These are phyloP conservation scores for Crotalus horridus DNA, from an alignment of 2,113 vertebrate genomes.

Conservation along the genomic window DNA sequence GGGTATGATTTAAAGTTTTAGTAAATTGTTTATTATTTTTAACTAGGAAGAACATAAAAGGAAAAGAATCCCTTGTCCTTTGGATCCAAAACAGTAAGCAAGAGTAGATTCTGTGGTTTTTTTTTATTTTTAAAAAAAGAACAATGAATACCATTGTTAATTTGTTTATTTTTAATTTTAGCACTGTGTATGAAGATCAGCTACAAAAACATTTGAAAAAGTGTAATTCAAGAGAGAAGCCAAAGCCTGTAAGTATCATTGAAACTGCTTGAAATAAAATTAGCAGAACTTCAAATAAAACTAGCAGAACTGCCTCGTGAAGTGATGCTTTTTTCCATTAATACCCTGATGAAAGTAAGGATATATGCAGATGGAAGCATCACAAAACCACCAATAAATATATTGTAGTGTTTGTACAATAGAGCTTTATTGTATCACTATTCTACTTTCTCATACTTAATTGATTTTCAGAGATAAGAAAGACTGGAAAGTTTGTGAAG, in stretches of 20 bases:
- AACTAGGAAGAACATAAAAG: conserved; percentile 69
- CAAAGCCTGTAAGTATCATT: conserved; percentile 81
- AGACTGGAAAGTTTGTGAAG: background rate
- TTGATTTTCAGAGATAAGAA: background rate
- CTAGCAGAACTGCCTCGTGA: background rate
- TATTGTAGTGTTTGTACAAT: background rate
- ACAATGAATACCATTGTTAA: background rate
- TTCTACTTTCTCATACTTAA: background rate
- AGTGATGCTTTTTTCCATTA: background rate
- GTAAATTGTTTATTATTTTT: conserved; percentile 24
- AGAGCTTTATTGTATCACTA: background rate
- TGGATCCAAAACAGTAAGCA: conserved; percentile 96
- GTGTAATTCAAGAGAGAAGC: conserved; percentile 90
- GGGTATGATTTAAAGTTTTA: background rate
- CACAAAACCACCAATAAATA: background rate
- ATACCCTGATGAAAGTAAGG: background rate
- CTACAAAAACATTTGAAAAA: conserved; percentile 91
- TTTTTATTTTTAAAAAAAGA: background rate
- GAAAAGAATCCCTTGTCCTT: conserved; percentile 85
- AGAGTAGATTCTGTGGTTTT: background rate
- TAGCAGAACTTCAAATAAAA: background rate
- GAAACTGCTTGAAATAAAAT: background rate
- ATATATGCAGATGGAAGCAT: background rate
- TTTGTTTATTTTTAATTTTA: conserved; percentile 62
- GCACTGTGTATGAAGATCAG: conserved; percentile 88